phyloP scores from a whole-genome alignment of 1,140 invertebrate species.

The Nomia melanderi region DNA sequence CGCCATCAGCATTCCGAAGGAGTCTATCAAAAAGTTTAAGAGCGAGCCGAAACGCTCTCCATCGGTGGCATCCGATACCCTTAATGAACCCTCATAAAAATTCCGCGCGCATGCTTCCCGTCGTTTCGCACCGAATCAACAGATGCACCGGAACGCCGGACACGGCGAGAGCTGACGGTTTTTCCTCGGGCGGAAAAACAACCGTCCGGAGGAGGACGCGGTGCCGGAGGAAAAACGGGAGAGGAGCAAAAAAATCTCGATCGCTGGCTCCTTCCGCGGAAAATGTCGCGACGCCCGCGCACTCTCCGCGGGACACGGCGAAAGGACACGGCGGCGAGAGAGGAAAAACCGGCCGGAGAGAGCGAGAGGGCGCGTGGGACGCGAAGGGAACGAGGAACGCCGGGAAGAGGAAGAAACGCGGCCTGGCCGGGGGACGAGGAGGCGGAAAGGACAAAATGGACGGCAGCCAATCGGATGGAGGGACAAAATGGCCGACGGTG shows the following conservation, averaged over 20 bases:
- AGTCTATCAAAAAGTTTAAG: slow-evolving; percentile 11
- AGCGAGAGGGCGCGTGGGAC: slow-evolving; percentile 12
- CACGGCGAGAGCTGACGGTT: not conserved
- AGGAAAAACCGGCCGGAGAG: slow-evolving; percentile 12
- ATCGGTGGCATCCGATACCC: not conserved
- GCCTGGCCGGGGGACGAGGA: slow-evolving; percentile 23
- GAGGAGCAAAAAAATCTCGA: slow-evolving; percentile 35
- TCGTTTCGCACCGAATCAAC: slow-evolving; percentile 9
- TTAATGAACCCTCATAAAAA: slow-evolving; percentile 4
- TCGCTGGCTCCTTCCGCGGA: slow-evolving; percentile 64
- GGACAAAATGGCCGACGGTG: slow-evolving; percentile 77
- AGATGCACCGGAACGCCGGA: not conserved
- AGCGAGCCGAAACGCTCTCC: not conserved
- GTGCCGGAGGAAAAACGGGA: not conserved
- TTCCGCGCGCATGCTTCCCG: not conserved
- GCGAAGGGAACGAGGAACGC: slow-evolving; percentile 44
- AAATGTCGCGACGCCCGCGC: slow-evolving; percentile 76
- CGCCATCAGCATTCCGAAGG: not conserved
- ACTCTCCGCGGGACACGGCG: not conserved
- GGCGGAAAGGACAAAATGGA: slow-evolving; percentile 77
- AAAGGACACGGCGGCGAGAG: slow-evolving; percentile 1
- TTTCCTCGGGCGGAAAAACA: slow-evolving; percentile 13
- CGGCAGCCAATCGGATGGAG: slow-evolving; percentile 74
- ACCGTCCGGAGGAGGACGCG: not conserved
- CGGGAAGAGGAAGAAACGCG: slow-evolving; percentile 16